These are phyloP conservation scores for Agraylea sexmaculata DNA, from an alignment of 1,140 invertebrate genomes.

Conservation along the genomic window DNA sequence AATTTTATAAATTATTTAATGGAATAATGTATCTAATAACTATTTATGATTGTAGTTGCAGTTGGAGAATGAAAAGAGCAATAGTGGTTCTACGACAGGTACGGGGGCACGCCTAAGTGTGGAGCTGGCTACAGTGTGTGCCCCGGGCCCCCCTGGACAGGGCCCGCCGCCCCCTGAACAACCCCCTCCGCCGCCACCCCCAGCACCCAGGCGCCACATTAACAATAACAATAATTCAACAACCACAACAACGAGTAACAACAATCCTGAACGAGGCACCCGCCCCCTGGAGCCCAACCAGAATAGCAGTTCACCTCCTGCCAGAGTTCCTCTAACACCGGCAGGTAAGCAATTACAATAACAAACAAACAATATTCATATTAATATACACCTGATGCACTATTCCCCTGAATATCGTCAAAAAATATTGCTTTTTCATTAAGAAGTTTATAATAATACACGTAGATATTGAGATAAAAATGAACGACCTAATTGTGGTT, in stretches of 20 bases:
- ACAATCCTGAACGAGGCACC: slow-evolving; percentile 23
- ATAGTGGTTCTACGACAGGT: slow-evolving; percentile 1
- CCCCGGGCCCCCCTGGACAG: slow-evolving; percentile 28
- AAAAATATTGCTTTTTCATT: no score
- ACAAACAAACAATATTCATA: no score
- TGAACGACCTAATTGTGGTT: no score
- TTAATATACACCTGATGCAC: no score
- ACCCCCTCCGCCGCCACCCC: slow-evolving; percentile 31
- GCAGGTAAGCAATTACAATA: slow-evolving; percentile 41
- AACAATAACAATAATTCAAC: slow-evolving; percentile 3
- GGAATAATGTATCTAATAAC: no score
- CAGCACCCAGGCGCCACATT: slow-evolving; percentile 26
- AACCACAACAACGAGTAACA: slow-evolving; percentile 1
- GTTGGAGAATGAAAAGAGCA: slow-evolving; percentile 20
- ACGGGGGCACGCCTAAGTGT: slow-evolving; percentile 13
- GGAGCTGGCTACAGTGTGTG: slow-evolving; percentile 16
- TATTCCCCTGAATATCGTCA: slow-evolving; percentile 9
- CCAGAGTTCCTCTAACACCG: slow-evolving; percentile 33
- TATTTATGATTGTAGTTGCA: slow-evolving; percentile 14
- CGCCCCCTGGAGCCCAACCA: slow-evolving; percentile 16
- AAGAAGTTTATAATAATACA: no score
- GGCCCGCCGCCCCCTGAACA: slow-evolving; percentile 28
- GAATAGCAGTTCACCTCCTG: slow-evolving; percentile 6
- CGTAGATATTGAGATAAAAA: no score
- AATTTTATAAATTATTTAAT: no score